Evolutionary conservation across 2,113 vertebrate species (phyloP).

Genomic region (Hystrix brachyura): DNA sequence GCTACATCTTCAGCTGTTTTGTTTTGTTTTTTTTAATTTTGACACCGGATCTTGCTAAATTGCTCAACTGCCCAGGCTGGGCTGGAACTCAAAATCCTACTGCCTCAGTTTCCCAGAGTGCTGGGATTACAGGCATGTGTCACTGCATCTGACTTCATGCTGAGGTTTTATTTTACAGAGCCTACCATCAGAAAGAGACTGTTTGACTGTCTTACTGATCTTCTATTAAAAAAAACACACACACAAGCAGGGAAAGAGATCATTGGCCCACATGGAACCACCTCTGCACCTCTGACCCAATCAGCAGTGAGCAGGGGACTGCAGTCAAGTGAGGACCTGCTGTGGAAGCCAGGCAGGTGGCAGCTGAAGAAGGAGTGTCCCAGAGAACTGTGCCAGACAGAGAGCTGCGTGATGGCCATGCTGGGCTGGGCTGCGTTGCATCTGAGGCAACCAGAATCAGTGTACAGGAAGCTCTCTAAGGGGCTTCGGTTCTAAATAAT

Average conservation of each 20-base stretch:
- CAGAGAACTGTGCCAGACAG: background rate
- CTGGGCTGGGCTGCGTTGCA: background rate
- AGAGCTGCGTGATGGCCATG: background rate
- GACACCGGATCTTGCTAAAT: background rate
- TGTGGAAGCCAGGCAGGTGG: background rate
- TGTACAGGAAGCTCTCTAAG: background rate
- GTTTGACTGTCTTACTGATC: background rate
- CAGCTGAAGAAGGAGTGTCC: background rate
- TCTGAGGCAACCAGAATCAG: background rate
- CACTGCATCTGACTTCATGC: background rate
- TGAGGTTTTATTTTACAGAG: background rate
- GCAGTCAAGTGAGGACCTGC: background rate
- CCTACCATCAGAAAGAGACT: background rate
- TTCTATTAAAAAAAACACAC: background rate
- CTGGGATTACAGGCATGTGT: background rate
- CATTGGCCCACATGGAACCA: background rate
- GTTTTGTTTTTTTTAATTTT: background rate
- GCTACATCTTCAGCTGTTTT: background rate
- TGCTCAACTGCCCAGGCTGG: background rate
- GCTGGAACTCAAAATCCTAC: background rate
- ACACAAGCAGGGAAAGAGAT: background rate
- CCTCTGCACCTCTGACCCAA: background rate
- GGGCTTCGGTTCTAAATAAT: background rate
- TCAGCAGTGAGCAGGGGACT: background rate
- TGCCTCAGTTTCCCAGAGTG: background rate